A percentile compares a stretch with the other conserved stretches of the same genome.
Conservation (phyloP, 1,140 invertebrate species). For the Lepidurus apus region DNA sequence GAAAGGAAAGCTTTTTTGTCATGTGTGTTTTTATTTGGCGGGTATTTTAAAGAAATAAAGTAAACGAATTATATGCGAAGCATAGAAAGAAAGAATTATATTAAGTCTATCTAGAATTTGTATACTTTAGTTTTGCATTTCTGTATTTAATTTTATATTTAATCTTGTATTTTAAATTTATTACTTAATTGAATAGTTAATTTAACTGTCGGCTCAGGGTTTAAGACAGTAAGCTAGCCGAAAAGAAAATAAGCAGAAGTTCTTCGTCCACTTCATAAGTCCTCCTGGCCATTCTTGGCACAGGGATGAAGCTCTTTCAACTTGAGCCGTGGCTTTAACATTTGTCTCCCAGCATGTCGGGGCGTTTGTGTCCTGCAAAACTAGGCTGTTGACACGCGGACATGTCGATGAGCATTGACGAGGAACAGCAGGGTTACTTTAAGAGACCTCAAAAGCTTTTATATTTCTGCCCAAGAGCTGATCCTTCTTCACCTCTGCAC, state of each 20-base stretch:
- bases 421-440: constrained; percentile 19
- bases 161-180: too few species aligned
- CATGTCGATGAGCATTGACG: constrained; percentile 17
- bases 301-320: neutral
- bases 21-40: neutral
- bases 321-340: neutral
- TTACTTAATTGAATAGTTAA: too few species aligned
- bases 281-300: neutral
- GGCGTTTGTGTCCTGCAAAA: constrained; percentile 16
- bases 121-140: too few species aligned
- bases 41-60: neutral
- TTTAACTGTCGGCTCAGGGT: too few species aligned
- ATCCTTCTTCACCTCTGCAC: neutral
- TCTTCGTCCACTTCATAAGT: neutral
- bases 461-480: neutral
- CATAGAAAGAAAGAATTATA: neutral
- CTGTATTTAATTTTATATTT: too few species aligned
- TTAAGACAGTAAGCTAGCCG: too few species aligned
- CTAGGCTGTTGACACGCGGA: constrained; percentile 17
- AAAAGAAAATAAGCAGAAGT: neutral
- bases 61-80: neutral
- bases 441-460: neutral
- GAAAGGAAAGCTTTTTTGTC: neutral
- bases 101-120: too few species aligned
- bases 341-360: constrained; percentile 8